Base-by-base conservation (phyloP, 2,797 vertebrate genomes). In the Fistularia tabacaria region DNA sequence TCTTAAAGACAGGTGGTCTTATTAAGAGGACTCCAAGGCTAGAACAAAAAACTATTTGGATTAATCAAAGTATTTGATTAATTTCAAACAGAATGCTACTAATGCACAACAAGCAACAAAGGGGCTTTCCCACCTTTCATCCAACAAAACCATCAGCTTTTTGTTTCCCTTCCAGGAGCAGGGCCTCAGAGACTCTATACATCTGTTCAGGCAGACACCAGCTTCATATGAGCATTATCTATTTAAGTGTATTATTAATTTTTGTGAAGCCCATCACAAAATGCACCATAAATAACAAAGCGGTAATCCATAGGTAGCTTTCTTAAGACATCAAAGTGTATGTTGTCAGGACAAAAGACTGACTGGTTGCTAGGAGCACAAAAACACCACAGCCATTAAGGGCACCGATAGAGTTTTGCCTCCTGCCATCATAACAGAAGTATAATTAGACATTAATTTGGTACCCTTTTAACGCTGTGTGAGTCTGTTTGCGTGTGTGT, bases 391-490 rank as follows among this genome's bases (percentile, higher is more conserved):
- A 84, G 84, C 91, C 92, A 91, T 93, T 93, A 92, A 85, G 14
- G 85, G 84, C n/a, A 90, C 89, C 87, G 90, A 90, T 90, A 90
- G 82, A 93, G 91, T 92, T 93, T 89, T 92, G 85, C 92, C 89
- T 94, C 90, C 92, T 66, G 88, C 89, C 90, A 93, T 89, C 89
- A 92, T 90, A 88, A 92, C 90, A 92, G 93, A 92, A 93, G 89
- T 92, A 91, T 92, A 94, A 94, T 95, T 93, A 94, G 90, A 93
- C 89, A 91, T 92, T 93, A 94, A 94, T 94, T 92, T 91, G 87
- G 87, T 91, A 89, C 82, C 72, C 72, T 90, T 90, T 93, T 91
- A 92, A 90, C 84, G 80, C 78, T 76, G 25, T 25, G 25, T 25
- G 25, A 3, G 25, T 25, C 2, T 25, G 25, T 25, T 2, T 25